Percentiles rank a stretch among this genome's conserved stretches.
Conservation (phyloP, 2,888 invertebrate species). For the Diadegma fenestrale region DNA sequence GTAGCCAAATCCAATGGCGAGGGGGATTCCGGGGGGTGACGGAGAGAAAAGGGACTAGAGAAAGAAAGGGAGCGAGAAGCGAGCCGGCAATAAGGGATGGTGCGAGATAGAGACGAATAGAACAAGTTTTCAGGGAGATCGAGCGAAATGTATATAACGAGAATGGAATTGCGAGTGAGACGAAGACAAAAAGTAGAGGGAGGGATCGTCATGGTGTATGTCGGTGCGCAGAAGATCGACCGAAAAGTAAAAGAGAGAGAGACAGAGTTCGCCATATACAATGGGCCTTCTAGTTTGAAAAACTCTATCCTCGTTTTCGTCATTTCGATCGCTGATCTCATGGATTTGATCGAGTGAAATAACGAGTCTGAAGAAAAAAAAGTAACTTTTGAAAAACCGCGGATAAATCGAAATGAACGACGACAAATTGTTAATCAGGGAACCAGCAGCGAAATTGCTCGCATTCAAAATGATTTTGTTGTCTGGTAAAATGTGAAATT, state of each 20-base stretch:
- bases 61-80: conserved; percentile 42
- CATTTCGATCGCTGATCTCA: background rate
- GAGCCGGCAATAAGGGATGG: conserved; percentile 60
- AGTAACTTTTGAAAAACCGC: background rate
- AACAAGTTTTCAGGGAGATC: conserved; percentile 44
- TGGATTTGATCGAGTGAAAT: background rate
- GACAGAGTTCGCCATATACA: conserved; percentile 32
- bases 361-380: background rate
- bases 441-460: background rate
- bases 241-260: conserved; percentile 43
- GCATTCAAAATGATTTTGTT: background rate
- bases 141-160: conserved; percentile 54
- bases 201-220: conserved; percentile 22
- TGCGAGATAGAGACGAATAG: conserved; percentile 67
- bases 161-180: conserved; percentile 44
- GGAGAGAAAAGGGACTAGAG: conserved; percentile 32
- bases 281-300: conserved; percentile 16
- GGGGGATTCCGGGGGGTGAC: conserved; percentile 52
- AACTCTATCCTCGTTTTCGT: background rate
- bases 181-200: conserved; percentile 46
- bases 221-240: conserved; percentile 36
- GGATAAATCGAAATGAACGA: background rate
- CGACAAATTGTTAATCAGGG: background rate
- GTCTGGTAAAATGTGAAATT: background rate
- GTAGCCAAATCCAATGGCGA: conserved; percentile 50